These are phyloP conservation scores for Linepithema humile DNA, from an alignment of 1,140 invertebrate genomes.

Conservation along the genomic window DNA sequence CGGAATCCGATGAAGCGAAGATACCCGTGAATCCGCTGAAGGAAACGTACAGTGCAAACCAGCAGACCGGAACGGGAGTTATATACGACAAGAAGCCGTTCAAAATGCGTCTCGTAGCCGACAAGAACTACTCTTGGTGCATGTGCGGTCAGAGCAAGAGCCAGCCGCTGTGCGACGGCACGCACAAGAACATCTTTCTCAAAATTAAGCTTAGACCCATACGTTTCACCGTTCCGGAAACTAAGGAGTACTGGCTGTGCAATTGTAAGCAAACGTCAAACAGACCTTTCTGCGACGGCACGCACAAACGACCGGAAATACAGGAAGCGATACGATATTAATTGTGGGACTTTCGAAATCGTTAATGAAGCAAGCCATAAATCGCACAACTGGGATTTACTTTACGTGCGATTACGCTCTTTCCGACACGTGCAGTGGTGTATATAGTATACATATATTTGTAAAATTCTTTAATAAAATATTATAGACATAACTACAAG, in stretches of 20 bases:
- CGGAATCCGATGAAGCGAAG: conserved; percentile 74
- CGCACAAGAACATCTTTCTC: conserved; percentile 91
- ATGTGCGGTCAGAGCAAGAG: conserved; percentile 95
- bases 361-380: conserved; percentile 37
- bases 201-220: conserved; percentile 91
- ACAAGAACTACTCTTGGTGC: conserved; percentile 97
- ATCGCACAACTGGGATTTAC: conserved; percentile 20
- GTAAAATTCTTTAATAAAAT: background rate
- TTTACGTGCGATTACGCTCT: background rate
- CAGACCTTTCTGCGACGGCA: conserved; percentile 98
- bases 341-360: conserved; percentile 33
- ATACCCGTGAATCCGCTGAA: conserved; percentile 88
- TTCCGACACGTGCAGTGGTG: too few relatives aligned
- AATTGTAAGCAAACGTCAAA: conserved; percentile 98
- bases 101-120: conserved; percentile 89
- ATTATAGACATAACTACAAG: too few relatives aligned
- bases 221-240: conserved; percentile 92
- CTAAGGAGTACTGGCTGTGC: conserved; percentile 98
- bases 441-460: conserved; percentile 15
- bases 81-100: conserved; percentile 96
- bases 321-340: conserved; percentile 78
- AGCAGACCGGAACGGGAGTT: conserved; percentile 88
- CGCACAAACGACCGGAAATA: conserved; percentile 91
- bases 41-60: conserved; percentile 85
- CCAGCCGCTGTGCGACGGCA: conserved; percentile 98